phyloP scores from a whole-genome alignment of 1,140 invertebrate genomes.

The Diachasma alloeum region DNA sequence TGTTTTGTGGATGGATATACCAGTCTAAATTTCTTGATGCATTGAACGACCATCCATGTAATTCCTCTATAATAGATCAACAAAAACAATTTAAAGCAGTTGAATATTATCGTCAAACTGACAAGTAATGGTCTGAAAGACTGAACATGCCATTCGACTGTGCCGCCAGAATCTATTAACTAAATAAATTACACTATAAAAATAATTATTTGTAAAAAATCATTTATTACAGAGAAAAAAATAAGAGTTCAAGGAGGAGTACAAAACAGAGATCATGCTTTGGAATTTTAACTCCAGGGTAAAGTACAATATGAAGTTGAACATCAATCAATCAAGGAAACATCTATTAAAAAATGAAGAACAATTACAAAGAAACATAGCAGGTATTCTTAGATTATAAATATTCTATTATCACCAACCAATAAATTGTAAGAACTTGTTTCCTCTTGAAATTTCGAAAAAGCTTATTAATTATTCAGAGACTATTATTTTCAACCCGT shows the following conservation, averaged over 20 bases:
- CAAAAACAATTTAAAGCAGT: not conserved
- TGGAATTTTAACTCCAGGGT: not conserved
- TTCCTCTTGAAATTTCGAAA: too few relatives aligned
- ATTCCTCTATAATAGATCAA: conserved; percentile 62
- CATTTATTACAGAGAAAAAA: not conserved
- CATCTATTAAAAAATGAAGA: not conserved
- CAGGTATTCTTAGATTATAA: too few relatives aligned
- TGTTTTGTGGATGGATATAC: conserved; percentile 76
- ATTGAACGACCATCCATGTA: conserved; percentile 77
- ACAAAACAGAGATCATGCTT: not conserved
- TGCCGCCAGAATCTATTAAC: not conserved
- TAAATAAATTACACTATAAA: not conserved
- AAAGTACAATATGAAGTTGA: not conserved
- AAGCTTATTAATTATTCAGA: not conserved
- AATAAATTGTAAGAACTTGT: too few relatives aligned
- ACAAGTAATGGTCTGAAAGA: not conserved
- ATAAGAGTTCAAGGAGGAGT: not conserved
- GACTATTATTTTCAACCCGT: not conserved
- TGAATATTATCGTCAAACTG: not conserved
- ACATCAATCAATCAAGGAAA: not conserved
- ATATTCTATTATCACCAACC: too few relatives aligned
- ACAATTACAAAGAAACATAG: too few relatives aligned
- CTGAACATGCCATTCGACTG: not conserved
- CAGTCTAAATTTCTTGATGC: conserved; percentile 74
- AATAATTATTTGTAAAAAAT: not conserved